Evolutionary conservation across 2,797 vertebrate genomes (phyloP).

Genomic region (Ptychadena robeensis): DNA sequence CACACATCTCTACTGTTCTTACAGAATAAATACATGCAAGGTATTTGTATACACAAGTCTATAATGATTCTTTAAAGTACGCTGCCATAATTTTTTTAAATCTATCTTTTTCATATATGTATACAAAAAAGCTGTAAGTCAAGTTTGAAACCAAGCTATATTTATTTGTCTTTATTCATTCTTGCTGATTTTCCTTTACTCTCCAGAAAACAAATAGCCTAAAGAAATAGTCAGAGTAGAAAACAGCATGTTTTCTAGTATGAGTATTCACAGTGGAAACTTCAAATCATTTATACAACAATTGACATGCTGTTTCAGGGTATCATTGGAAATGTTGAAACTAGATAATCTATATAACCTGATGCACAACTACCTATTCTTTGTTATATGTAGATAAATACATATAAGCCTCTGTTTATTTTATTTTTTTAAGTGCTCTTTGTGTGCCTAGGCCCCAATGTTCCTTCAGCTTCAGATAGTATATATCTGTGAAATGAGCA

Average conservation of each 20-base stretch:
- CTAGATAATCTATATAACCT: no score
- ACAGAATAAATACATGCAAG: constrained; percentile 18
- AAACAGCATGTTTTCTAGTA: not conserved
- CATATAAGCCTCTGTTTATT: no score
- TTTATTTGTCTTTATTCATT: not conserved
- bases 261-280: not conserved
- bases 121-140: constrained; percentile 17
- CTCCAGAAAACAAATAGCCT: not conserved
- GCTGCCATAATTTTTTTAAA: not conserved
- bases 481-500: no score
- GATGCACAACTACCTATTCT: not conserved
- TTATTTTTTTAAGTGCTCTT: no score
- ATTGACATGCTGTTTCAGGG: not conserved
- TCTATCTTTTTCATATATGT: not conserved
- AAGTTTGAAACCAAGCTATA: not conserved
- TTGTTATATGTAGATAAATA: not conserved
- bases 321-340: not conserved
- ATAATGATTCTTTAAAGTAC: constrained; percentile 15
- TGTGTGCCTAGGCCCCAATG: no score
- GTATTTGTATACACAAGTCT: constrained; percentile 8
- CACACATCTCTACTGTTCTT: not conserved
- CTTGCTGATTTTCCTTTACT: not conserved
- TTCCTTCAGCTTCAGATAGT: no score
- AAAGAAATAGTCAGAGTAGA: not conserved
- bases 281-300: not conserved